phyloP scores from a whole-genome alignment of 2,888 invertebrate genomes.

The Osmoderma eremita region DNA sequence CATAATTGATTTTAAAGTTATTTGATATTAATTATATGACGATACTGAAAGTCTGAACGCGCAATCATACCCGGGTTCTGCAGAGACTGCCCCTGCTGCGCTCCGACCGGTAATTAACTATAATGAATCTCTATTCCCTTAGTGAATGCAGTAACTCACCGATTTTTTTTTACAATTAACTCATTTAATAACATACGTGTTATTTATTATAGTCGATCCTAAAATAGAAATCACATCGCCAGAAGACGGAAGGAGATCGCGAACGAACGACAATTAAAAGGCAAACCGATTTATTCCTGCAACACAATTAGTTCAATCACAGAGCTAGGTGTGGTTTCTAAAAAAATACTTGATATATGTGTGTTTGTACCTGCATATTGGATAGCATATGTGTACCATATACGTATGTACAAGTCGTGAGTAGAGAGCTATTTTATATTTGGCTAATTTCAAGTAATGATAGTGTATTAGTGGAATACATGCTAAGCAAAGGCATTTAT shows the following conservation, averaged over 20 bases:
- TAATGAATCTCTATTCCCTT: constrained; percentile 42
- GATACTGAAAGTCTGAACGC: constrained; percentile 21
- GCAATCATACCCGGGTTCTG: constrained; percentile 26
- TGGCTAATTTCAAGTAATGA: too few relatives aligned
- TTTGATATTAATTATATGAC: constrained; percentile 39
- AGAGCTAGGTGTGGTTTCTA: too few relatives aligned
- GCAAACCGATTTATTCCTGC: neutral
- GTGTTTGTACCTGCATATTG: too few relatives aligned
- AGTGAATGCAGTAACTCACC: constrained; percentile 41
- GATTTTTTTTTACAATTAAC: constrained; percentile 41
- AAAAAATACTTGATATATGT: too few relatives aligned
- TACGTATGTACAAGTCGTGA: too few relatives aligned
- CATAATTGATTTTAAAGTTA: constrained; percentile 42
- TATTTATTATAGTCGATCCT: constrained; percentile 37
- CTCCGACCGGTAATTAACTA: constrained; percentile 37
- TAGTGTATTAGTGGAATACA: too few relatives aligned
- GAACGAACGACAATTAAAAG: constrained; percentile 4
- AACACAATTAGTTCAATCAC: constrained; percentile 14
- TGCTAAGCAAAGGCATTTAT: too few relatives aligned
- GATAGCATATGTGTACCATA: too few relatives aligned
- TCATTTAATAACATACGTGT: constrained; percentile 40
- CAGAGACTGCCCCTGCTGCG: constrained; percentile 35
- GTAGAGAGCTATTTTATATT: too few relatives aligned
- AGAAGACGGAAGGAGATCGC: constrained; percentile 8
- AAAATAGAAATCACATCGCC: constrained; percentile 20